Percentiles rank a stretch among this genome's conserved stretches.
phyloP scores from a whole-genome alignment of 2,888 invertebrate genomes.

The Spialia ferax region DNA sequence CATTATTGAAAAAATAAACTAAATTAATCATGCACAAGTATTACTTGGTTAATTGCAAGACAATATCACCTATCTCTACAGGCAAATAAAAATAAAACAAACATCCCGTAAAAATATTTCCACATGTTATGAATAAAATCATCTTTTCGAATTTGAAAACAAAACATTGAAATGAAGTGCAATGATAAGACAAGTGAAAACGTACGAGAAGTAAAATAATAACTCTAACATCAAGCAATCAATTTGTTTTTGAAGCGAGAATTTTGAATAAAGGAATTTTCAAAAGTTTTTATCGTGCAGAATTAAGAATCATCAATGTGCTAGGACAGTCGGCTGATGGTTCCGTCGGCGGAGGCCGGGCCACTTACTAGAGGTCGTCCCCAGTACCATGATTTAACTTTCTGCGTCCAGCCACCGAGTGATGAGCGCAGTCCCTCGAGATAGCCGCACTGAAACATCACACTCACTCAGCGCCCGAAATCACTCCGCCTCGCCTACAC shows the following conservation, averaged over 20 bases:
- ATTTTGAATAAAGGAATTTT: conserved; percentile 65
- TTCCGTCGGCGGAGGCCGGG: conserved; percentile 77
- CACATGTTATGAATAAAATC: conserved; percentile 28
- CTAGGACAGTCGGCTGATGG: conserved; percentile 80
- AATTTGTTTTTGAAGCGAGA: conserved; percentile 76
- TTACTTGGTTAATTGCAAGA: conserved; percentile 71
- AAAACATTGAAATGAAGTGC: conserved; percentile 79
- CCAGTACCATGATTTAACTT: conserved; percentile 99
- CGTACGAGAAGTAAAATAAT: conserved; percentile 66
- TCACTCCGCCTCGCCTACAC: conserved; percentile 51
- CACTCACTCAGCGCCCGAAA: conserved; percentile 82
- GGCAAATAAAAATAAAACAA: conserved; percentile 66
- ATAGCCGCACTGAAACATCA: conserved; percentile 95
- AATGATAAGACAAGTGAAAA: conserved; percentile 76
- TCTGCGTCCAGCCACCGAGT: conserved; percentile 98
- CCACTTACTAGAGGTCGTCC: conserved; percentile 98
- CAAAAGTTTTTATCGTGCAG: conserved; percentile 74
- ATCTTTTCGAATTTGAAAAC: conserved; percentile 59
- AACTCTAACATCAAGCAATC: conserved; percentile 80
- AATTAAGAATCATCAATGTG: conserved; percentile 82
- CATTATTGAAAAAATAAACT: conserved; percentile 11
- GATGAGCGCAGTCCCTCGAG: conserved; percentile 97
- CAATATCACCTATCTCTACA: conserved; percentile 70
- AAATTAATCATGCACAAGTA: conserved; percentile 69
- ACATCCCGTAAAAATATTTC: conserved; percentile 54